Evolutionary conservation across 2,888 invertebrate genomes (phyloP).

Genomic region (Sylvicola fuscatus): DNA sequence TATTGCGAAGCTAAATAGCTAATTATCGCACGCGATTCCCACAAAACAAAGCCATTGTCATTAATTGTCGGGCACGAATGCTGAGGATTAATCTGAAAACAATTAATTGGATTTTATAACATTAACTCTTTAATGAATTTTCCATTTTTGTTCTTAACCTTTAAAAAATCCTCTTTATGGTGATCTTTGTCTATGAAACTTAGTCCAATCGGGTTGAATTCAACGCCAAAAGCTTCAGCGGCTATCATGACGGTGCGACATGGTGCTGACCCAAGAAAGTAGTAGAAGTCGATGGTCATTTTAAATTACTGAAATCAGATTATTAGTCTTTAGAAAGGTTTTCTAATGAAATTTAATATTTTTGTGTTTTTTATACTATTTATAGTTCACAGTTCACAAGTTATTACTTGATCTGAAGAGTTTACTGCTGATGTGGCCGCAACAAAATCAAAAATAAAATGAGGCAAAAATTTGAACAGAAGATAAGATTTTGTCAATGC

Average conservation of each 20-base stretch:
- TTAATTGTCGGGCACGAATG: slow-evolving; percentile 68
- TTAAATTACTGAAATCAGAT: too few relatives aligned
- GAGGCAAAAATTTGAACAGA: too few relatives aligned
- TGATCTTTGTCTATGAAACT: slow-evolving; percentile 42
- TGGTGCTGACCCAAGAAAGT: slow-evolving; percentile 39
- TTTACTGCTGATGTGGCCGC: too few relatives aligned
- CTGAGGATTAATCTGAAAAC: slow-evolving; percentile 39
- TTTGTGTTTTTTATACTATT: too few relatives aligned
- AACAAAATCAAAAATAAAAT: too few relatives aligned
- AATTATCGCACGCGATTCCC: slow-evolving; percentile 72
- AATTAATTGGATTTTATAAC: too few relatives aligned
- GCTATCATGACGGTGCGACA: slow-evolving; percentile 41
- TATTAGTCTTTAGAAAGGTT: too few relatives aligned
- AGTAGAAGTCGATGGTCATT: slow-evolving; percentile 37
- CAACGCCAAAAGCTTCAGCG: slow-evolving; percentile 42
- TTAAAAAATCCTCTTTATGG: slow-evolving; percentile 43
- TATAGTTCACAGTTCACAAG: too few relatives aligned
- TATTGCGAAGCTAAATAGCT: slow-evolving; percentile 62
- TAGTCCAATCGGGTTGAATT: slow-evolving; percentile 38
- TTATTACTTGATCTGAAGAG: too few relatives aligned
- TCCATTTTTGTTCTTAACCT: slow-evolving; percentile 25
- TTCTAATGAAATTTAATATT: too few relatives aligned
- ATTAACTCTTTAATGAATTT: too few relatives aligned
- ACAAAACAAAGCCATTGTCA: slow-evolving; percentile 60
- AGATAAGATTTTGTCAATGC: too few relatives aligned